These are phyloP conservation scores for Eulithis testata DNA, from an alignment of 2,888 invertebrate genomes.

Conservation along the genomic window DNA sequence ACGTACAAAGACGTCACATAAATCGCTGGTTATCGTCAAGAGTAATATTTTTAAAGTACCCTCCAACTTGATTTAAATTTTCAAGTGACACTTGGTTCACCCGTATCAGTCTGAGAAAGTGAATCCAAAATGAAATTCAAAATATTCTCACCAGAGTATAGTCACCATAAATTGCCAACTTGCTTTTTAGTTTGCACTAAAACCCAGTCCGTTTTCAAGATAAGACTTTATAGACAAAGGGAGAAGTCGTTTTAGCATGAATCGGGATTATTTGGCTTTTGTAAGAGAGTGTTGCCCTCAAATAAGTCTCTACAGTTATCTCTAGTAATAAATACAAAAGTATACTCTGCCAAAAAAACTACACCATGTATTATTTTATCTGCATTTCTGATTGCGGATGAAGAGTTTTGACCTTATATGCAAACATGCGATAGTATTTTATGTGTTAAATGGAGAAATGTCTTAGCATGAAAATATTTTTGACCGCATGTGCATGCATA, in stretches of 20 bases:
- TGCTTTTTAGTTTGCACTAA: constrained; percentile 39
- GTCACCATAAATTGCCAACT: constrained; percentile 36
- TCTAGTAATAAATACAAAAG: constrained; percentile 2
- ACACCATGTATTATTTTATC: too few species aligned
- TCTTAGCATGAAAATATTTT: too few species aligned
- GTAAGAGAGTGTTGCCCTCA: constrained; percentile 25
- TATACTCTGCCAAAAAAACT: background rate
- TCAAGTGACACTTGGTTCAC: background rate
- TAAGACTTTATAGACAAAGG: constrained; percentile 42
- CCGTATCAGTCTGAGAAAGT: constrained; percentile 11
- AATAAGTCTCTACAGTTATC: background rate
- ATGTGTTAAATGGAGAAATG: too few species aligned
- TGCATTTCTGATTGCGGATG: too few species aligned
- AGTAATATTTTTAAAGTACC: background rate
- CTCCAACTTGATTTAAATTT: background rate
- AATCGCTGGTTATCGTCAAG: background rate
- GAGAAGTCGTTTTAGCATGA: constrained; percentile 29
- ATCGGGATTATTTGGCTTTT: constrained; percentile 34
- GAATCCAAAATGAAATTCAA: constrained; percentile 23
- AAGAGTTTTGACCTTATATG: too few species aligned
- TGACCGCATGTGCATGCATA: too few species aligned
- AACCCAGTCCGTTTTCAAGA: constrained; percentile 37
- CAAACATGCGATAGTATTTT: background rate
- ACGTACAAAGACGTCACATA: background rate
- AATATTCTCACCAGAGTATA: constrained; percentile 22